phyloP scores from a whole-genome alignment of 2,113 vertebrate species.

The Nyctibius bracteatus region DNA sequence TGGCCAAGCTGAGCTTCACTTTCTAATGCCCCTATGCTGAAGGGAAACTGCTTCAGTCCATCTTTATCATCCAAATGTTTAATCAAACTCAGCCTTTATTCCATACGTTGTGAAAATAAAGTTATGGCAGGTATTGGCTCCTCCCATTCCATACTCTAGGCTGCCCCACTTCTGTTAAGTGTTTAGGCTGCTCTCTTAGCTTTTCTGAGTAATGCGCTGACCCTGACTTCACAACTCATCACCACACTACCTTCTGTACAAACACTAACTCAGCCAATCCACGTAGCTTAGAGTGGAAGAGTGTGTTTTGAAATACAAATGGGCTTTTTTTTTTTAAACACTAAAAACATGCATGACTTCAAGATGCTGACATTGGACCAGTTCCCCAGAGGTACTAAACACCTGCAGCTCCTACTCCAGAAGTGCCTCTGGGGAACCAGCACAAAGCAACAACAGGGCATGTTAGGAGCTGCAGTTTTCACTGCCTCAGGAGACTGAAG shows the following conservation, averaged over 20 bases:
- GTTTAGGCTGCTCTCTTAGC: not conserved
- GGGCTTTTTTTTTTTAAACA: not conserved
- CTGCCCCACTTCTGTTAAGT: not conserved
- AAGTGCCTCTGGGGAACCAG: not conserved
- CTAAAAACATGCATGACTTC: not conserved
- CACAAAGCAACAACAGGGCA: fast-evolving
- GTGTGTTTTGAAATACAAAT: not conserved
- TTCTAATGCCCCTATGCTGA: not conserved
- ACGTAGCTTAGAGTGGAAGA: not conserved
- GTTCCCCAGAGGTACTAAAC: not conserved
- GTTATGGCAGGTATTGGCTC: not conserved
- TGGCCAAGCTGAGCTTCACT: not conserved
- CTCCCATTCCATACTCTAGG: not conserved
- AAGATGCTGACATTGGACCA: not conserved
- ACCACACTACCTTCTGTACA: not conserved
- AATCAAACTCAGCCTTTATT: not conserved
- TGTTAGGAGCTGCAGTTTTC: fast-evolving
- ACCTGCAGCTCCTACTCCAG: not conserved
- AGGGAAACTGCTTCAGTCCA: not conserved
- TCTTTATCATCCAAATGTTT: not conserved
- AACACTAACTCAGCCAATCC: not conserved
- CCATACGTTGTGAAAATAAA: not conserved
- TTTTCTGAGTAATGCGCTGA: not conserved
- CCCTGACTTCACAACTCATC: not conserved
- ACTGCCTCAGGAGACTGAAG: not conserved